Evolutionary conservation across 2,797 vertebrate species (phyloP).

Genomic region (Dendrocincla tyrannina): DNA sequence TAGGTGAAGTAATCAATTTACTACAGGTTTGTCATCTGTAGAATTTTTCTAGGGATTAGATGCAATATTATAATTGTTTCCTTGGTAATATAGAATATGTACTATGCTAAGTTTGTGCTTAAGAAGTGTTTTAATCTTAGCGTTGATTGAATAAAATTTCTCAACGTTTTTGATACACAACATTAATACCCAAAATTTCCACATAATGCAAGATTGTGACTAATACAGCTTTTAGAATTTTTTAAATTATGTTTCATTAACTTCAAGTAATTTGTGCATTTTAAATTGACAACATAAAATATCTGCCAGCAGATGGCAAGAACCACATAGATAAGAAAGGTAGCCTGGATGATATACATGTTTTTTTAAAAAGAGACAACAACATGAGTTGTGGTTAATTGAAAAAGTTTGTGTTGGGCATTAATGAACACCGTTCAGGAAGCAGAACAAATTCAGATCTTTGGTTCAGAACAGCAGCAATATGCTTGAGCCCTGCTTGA

Average conservation of each 20-base stretch:
- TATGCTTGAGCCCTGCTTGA: neutral
- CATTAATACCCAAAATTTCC: neutral
- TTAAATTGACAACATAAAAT: neutral
- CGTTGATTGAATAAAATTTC: neutral
- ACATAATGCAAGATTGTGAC: neutral
- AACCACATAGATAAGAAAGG: slow-evolving; percentile 13
- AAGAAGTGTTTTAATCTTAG: neutral
- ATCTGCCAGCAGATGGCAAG: slow-evolving; percentile 58
- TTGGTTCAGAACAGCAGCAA: neutral
- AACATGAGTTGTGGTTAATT: neutral
- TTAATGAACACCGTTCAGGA: neutral
- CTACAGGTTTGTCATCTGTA: neutral
- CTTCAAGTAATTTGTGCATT: neutral
- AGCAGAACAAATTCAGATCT: neutral
- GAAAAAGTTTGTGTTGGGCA: neutral
- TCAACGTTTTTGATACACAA: neutral
- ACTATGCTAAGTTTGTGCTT: neutral
- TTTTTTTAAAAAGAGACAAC: neutral
- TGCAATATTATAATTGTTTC: neutral
- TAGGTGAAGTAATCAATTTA: neutral
- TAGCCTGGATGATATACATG: neutral
- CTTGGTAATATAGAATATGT: neutral
- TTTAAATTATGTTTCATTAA: neutral
- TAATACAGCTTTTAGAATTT: neutral
- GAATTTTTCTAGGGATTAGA: neutral